Conservation (phyloP, 2,888 invertebrate genomes). For the Capitulum mitella region DNA sequence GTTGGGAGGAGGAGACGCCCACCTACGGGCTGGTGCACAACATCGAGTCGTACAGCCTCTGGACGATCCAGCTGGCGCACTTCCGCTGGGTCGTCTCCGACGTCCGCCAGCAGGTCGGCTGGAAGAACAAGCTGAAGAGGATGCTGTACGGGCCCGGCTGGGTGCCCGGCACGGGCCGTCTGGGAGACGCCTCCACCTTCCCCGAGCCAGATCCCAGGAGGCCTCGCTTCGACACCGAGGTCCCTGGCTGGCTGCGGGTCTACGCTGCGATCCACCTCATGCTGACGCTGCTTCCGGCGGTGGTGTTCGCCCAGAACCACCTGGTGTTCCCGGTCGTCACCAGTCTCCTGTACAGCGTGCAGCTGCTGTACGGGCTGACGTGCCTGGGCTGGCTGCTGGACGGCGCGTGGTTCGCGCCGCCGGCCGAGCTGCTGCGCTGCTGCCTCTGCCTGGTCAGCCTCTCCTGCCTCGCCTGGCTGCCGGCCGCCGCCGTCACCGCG, state of each 20-base stretch:
- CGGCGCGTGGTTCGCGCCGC: background rate
- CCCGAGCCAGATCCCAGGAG: constrained; percentile 29
- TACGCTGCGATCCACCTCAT: constrained; percentile 61
- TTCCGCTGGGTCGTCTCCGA: constrained; percentile 29
- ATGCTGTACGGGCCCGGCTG: constrained; percentile 35
- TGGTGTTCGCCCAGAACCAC: background rate
- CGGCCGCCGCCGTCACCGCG: background rate
- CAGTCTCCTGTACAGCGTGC: background rate
- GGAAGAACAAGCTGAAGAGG: constrained; percentile 32
- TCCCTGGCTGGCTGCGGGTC: constrained; percentile 59
- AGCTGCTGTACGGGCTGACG: background rate
- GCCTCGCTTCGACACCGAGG: constrained; percentile 57
- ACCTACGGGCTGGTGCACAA: constrained; percentile 34
- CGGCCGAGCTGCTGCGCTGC: constrained; percentile 1
- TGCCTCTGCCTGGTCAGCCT: background rate
- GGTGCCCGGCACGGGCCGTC: constrained; percentile 32
- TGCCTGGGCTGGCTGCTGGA: constrained; percentile 23
- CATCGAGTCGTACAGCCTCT: constrained; percentile 31
- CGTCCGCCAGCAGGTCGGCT: constrained; percentile 30
- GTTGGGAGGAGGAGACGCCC: constrained; percentile 33
- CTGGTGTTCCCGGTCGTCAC: background rate
- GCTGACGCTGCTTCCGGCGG: constrained; percentile 48
- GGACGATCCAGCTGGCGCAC: constrained; percentile 33
- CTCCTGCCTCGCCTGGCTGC: background rate
- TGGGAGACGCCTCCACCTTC: constrained; percentile 30